These are phyloP conservation scores for Cirrhinus molitorella DNA, from an alignment of 2,797 vertebrate species.

Conservation along the genomic window DNA sequence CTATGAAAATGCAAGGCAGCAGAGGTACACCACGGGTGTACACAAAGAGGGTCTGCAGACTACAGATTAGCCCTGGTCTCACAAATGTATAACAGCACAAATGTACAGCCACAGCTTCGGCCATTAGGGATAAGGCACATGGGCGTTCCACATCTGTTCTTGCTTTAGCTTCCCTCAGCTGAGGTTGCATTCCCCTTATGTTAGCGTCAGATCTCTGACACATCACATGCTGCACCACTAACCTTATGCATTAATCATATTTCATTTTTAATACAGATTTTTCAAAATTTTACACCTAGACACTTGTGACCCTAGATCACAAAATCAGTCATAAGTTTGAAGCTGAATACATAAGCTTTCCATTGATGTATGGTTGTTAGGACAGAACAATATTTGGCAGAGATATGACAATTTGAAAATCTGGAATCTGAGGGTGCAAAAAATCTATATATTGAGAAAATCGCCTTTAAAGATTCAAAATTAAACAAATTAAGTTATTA, in stretches of 20 bases:
- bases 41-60: conserved; percentile 2
- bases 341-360: too few species aligned
- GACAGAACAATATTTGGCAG: too few species aligned
- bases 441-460: too few species aligned
- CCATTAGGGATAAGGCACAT: conserved; percentile 45
- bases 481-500: too few species aligned
- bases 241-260: neutral
- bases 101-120: conserved; percentile 30
- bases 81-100: conserved; percentile 23
- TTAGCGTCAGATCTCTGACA: conserved; percentile 18
- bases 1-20: conserved; percentile 39
- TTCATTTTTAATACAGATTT: neutral
- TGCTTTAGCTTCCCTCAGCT: conserved; percentile 67
- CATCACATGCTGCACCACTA: conserved; percentile 13
- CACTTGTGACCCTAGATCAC: neutral
- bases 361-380: too few species aligned
- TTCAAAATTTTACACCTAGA: neutral
- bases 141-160: conserved; percentile 75
- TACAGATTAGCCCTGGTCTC: conserved; percentile 32
- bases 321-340: too few species aligned
- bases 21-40: neutral
- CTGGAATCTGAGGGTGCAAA: too few species aligned
- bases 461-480: too few species aligned
- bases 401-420: too few species aligned
- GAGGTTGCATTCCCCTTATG: conserved; percentile 60